phyloP scores from a whole-genome alignment of 2,888 invertebrate genomes.

The Cepaea hortensis region DNA sequence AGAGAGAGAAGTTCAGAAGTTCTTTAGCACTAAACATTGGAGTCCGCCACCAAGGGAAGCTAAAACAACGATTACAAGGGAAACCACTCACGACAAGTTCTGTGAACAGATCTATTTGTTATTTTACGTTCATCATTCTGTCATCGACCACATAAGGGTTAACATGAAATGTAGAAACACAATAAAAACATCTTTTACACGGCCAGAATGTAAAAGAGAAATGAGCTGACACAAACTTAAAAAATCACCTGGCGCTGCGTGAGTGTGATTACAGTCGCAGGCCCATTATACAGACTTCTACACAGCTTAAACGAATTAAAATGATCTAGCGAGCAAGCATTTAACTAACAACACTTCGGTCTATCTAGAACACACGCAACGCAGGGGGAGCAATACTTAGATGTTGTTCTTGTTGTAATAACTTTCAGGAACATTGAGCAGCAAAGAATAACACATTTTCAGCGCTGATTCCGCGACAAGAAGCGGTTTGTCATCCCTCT shows the following conservation, averaged over 20 bases:
- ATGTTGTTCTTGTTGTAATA: constrained; percentile 26
- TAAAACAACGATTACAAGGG: neutral
- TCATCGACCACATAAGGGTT: constrained; percentile 25
- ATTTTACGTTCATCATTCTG: neutral
- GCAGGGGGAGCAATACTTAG: neutral
- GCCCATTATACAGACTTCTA: constrained; percentile 12
- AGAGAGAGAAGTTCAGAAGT: neutral
- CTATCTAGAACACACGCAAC: constrained; percentile 36
- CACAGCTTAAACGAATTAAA: constrained; percentile 34
- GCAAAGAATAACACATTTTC: constrained; percentile 28
- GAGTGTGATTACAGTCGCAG: constrained; percentile 11
- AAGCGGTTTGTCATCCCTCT: constrained; percentile 24
- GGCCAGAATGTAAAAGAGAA: constrained; percentile 16
- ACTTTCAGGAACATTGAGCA: constrained; percentile 26
- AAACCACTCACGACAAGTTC: neutral
- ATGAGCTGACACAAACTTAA: neutral
- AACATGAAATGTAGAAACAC: constrained; percentile 4
- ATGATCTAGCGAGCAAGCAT: constrained; percentile 7
- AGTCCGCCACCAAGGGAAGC: too few relatives aligned
- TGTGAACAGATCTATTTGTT: too few relatives aligned
- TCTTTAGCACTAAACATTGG: too few relatives aligned
- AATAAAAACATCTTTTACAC: constrained; percentile 25
- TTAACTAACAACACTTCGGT: neutral
- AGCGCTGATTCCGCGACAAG: neutral
- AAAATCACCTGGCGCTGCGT: constrained; percentile 8